phyloP scores from a whole-genome alignment of 2,888 invertebrate genomes.

The Apotomis capreana region DNA sequence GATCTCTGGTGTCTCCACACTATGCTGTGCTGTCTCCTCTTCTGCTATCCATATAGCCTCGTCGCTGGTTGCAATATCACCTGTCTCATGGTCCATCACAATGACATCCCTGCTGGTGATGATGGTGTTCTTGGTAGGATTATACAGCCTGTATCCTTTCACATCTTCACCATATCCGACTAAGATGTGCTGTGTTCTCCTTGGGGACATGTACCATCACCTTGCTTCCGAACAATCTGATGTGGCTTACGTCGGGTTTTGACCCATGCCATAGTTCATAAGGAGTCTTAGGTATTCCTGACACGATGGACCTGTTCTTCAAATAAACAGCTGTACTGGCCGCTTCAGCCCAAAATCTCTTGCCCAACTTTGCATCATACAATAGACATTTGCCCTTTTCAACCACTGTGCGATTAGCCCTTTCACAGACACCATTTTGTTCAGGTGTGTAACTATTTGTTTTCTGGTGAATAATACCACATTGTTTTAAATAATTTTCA shows the following conservation, averaged over 20 bases:
- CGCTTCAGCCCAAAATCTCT: no score
- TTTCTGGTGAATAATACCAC: no score
- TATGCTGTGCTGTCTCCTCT: no score
- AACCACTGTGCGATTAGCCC: no score
- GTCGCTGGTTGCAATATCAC: not conserved
- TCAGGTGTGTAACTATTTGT: no score
- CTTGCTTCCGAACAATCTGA: constrained; percentile 27
- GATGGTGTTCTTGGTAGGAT: constrained; percentile 40
- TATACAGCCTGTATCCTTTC: constrained; percentile 41
- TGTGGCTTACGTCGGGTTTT: constrained; percentile 24
- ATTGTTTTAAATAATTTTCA: no score
- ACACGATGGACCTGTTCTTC: constrained; percentile 37
- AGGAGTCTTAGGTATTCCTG: constrained; percentile 42
- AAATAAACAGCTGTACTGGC: no score
- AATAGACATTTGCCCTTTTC: no score
- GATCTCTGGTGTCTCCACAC: no score
- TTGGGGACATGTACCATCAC: constrained; percentile 28
- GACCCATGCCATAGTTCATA: constrained; percentile 34
- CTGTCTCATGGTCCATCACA: constrained; percentile 37
- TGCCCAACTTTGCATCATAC: no score
- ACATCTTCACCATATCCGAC: constrained; percentile 37
- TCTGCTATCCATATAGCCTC: no score
- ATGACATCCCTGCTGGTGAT: constrained; percentile 45
- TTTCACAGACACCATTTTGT: no score
- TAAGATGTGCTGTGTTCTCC: constrained; percentile 36